Evolutionary conservation across 2,888 invertebrate genomes (phyloP).

Genomic region (Gryllus longicercus): DNA sequence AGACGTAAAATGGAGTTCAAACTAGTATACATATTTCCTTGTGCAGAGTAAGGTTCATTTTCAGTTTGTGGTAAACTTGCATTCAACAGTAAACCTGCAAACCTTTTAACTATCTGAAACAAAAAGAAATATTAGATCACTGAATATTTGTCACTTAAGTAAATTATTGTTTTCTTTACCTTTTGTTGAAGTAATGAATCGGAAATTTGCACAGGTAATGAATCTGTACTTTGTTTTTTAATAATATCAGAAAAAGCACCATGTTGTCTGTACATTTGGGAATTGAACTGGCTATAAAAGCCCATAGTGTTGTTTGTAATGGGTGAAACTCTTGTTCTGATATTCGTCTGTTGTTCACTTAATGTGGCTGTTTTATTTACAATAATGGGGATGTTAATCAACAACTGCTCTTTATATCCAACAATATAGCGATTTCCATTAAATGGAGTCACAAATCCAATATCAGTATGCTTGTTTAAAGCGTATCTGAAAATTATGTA

Average conservation of each 20-base stretch:
- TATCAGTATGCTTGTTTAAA: not conserved
- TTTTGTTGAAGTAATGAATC: too few species aligned
- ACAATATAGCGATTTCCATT: not conserved
- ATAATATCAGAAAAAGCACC: not conserved
- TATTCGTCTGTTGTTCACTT: too few species aligned
- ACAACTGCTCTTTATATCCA: not conserved
- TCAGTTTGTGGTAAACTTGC: not conserved
- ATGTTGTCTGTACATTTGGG: not conserved
- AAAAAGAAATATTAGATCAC: not conserved
- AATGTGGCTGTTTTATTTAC: not conserved
- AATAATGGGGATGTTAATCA: not conserved
- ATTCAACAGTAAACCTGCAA: not conserved
- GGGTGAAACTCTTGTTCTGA: not conserved
- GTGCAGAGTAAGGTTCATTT: not conserved
- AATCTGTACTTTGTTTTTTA: not conserved
- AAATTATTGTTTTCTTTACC: too few species aligned
- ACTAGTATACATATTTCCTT: not conserved
- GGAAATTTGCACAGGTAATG: too few species aligned
- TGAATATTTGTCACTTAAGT: not conserved
- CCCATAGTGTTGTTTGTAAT: not conserved
- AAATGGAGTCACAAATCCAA: not conserved
- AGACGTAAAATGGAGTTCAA: not conserved
- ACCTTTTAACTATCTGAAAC: not conserved
- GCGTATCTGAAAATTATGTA: not conserved
- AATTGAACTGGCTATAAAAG: not conserved